These are phyloP conservation scores for Salarias fasciatus DNA, from an alignment of 2,797 vertebrate species.

Conservation along the genomic window DNA sequence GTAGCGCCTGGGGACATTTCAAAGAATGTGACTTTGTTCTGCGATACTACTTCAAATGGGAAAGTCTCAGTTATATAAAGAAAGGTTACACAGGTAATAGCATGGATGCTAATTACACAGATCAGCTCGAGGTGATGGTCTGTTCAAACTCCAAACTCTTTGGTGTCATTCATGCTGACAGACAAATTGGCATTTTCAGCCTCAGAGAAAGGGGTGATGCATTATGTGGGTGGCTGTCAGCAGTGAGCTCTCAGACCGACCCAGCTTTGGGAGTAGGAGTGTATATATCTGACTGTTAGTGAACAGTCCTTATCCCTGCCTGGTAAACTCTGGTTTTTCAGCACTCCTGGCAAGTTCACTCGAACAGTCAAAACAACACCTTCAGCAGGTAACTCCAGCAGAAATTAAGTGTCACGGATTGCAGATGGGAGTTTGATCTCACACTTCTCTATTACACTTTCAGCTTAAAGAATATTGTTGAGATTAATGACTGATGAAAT, in stretches of 20 bases:
- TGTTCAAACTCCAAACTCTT: constrained; percentile 15
- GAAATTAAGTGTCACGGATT: no score
- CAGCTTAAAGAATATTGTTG: no score
- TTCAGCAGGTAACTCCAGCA: neutral
- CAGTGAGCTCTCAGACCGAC: constrained; percentile 31
- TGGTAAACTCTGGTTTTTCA: constrained; percentile 30
- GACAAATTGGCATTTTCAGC: constrained; percentile 26
- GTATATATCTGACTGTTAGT: constrained; percentile 39
- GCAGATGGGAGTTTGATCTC: no score
- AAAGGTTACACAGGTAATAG: constrained; percentile 10
- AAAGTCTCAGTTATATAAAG: constrained; percentile 1
- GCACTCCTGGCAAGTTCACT: constrained; percentile 10
- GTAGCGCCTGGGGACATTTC: neutral
- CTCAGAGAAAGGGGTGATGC: constrained; percentile 30
- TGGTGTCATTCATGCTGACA: constrained; percentile 31
- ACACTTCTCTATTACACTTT: no score
- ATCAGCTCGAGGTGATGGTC: constrained; percentile 1
- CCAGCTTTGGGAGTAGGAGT: constrained; percentile 23
- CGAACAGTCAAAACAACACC: constrained; percentile 1
- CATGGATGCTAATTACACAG: constrained; percentile 17
- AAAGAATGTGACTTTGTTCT: neutral
- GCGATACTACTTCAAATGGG: neutral
- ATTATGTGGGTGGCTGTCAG: constrained; percentile 49
- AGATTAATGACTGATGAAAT: no score
- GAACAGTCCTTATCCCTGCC: constrained; percentile 38